Evolutionary conservation across 2,113 vertebrate species (phyloP).

Genomic region (Paramormyrops kingsleyae): DNA sequence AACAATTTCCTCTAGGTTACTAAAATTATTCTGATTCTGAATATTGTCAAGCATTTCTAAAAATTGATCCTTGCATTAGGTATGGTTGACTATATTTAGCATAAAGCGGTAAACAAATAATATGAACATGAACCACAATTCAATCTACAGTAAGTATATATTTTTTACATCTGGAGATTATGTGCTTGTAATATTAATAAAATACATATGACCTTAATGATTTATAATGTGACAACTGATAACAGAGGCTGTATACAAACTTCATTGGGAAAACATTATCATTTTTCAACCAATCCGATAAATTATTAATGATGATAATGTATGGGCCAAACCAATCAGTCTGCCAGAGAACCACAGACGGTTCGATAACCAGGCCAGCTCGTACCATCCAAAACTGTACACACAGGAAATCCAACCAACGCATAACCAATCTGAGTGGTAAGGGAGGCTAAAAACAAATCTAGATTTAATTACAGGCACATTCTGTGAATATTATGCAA

Average conservation of each 20-base stretch:
- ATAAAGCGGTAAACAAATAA: background rate
- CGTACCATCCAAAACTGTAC: background rate
- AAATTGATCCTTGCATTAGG: background rate
- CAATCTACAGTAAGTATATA: background rate
- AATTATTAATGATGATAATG: background rate
- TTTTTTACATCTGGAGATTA: background rate
- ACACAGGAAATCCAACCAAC: background rate
- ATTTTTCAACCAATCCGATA: background rate
- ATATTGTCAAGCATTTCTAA: background rate
- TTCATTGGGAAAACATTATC: background rate
- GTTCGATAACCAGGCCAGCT: background rate
- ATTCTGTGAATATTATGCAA: background rate
- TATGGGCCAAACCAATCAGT: constrained; percentile 1
- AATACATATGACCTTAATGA: background rate
- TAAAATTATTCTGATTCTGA: background rate
- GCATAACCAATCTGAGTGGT: background rate
- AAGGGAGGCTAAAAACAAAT: background rate
- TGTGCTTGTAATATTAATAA: background rate
- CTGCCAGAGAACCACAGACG: constrained; percentile 4
- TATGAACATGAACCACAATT: background rate
- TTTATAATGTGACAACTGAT: background rate
- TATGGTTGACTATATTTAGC: background rate
- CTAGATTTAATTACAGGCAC: constrained; percentile 11
- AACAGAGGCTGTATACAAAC: background rate
- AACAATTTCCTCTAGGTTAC: background rate